Conservation (phyloP, 2,797 vertebrate species). For the Microhierax caerulescens region DNA sequence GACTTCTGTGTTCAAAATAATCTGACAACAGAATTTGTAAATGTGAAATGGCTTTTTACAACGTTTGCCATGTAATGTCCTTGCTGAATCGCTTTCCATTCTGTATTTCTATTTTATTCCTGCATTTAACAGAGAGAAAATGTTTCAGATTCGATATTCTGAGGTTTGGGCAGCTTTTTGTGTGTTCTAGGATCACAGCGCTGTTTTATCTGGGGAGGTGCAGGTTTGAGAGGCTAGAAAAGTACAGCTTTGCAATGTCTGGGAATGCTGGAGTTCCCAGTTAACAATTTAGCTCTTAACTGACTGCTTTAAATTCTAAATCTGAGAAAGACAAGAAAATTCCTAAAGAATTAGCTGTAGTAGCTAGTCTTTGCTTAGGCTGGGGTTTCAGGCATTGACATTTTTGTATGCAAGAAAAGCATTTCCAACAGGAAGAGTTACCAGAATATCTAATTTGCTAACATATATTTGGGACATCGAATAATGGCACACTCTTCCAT, state of each 20-base stretch:
- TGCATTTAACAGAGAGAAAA: not conserved
- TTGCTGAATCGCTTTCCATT: not conserved
- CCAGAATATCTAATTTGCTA: not conserved
- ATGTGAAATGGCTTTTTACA: not conserved
- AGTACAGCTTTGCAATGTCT: not conserved
- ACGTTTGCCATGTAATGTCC: rapidly evolving
- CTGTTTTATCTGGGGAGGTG: not conserved
- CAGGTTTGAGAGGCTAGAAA: not conserved
- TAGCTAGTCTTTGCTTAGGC: not conserved
- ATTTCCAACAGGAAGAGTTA: not conserved
- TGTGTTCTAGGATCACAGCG: not conserved
- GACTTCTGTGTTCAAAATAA: not conserved
- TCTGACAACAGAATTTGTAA: not conserved
- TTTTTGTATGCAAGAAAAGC: not conserved
- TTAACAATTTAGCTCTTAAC: not conserved
- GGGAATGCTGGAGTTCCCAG: not conserved
- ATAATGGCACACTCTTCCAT: not conserved
- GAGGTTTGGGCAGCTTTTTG: not conserved
- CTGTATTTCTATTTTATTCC: not conserved
- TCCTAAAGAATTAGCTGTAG: not conserved
- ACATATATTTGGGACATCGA: not conserved
- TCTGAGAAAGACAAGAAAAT: not conserved
- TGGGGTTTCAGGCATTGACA: not conserved
- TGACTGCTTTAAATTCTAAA: not conserved
- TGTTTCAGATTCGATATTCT: not conserved